Evolutionary conservation across 2,113 vertebrate species (phyloP).

Genomic region (Actenoides hombroni): DNA sequence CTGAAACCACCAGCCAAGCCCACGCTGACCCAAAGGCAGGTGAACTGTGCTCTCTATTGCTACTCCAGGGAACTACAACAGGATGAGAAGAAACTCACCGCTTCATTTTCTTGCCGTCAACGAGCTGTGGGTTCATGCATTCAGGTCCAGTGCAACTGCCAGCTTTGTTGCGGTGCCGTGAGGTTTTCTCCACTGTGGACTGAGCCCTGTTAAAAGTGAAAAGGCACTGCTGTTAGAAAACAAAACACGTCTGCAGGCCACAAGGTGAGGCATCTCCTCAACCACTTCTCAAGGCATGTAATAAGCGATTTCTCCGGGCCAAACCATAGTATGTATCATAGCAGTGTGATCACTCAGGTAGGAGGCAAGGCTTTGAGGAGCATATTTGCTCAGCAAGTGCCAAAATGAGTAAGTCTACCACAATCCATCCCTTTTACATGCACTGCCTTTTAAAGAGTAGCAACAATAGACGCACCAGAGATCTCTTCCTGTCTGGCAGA

Average conservation of each 20-base stretch:
- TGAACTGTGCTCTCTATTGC: conserved; percentile 34
- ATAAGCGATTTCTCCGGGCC: not conserved
- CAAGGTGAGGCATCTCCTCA: not conserved
- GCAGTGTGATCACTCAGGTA: not conserved
- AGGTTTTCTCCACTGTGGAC: conserved; percentile 63
- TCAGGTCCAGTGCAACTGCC: conserved; percentile 54
- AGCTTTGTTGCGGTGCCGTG: conserved; percentile 12
- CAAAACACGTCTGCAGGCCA: not conserved
- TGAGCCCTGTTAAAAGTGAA: conserved; percentile 66
- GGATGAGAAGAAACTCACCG: conserved; percentile 63
- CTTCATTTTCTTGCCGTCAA: conserved; percentile 64
- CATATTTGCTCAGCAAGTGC: not conserved
- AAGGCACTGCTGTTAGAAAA: conserved; percentile 4
- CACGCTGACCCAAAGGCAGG: not conserved
- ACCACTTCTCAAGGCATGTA: conserved; percentile 3
- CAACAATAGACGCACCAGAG: conserved; percentile 65
- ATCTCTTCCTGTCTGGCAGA: conserved; percentile 80
- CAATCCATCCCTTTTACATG: not conserved
- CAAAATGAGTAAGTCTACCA: conserved; percentile 4
- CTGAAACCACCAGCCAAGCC: not conserved
- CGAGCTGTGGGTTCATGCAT: conserved; percentile 40
- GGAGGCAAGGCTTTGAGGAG: not conserved
- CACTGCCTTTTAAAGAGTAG: not conserved
- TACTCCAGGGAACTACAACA: not conserved
- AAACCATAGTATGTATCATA: not conserved